Percentiles rank a stretch among this genome's conserved stretches.
These are phyloP conservation scores for Falco cherrug DNA, from an alignment of 2,797 vertebrate genomes.

Conservation along the genomic window DNA sequence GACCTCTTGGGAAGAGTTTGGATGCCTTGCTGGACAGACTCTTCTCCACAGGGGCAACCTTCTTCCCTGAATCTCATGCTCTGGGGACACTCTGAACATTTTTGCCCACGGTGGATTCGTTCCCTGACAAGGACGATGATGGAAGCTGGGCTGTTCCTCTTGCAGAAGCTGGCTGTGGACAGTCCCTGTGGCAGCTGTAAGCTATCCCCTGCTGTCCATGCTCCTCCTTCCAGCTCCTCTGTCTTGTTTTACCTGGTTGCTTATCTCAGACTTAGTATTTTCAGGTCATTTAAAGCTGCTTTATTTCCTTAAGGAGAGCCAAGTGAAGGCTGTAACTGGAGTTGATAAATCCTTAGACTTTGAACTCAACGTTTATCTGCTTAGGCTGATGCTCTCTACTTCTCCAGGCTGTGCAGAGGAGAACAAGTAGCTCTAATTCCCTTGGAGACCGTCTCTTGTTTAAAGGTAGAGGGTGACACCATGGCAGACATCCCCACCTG, in stretches of 20 bases:
- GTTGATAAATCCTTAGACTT: not conserved
- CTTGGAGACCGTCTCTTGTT: not conserved
- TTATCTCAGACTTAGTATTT: not conserved
- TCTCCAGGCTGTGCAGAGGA: not conserved
- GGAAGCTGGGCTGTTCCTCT: not conserved
- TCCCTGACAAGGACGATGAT: not conserved
- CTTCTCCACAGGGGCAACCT: not conserved
- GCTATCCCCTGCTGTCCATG: not conserved
- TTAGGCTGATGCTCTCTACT: not conserved
- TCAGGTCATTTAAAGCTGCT: not conserved
- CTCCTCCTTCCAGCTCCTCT: not conserved
- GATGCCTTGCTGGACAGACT: not conserved
- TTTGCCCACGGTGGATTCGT: not conserved
- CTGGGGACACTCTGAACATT: not conserved
- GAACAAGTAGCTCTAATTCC: not conserved
- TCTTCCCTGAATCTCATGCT: not conserved
- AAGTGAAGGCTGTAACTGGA: not conserved
- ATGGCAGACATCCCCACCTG: not conserved
- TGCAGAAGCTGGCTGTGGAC: not conserved
- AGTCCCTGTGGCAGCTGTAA: not conserved
- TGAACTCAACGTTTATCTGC: constrained; percentile 2
- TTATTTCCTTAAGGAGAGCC: not conserved
- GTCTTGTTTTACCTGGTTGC: not conserved
- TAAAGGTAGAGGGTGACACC: not conserved
- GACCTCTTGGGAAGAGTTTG: not conserved